Conservation (phyloP, 2,797 vertebrate genomes). For the Paratrypauchen microcephalus region DNA sequence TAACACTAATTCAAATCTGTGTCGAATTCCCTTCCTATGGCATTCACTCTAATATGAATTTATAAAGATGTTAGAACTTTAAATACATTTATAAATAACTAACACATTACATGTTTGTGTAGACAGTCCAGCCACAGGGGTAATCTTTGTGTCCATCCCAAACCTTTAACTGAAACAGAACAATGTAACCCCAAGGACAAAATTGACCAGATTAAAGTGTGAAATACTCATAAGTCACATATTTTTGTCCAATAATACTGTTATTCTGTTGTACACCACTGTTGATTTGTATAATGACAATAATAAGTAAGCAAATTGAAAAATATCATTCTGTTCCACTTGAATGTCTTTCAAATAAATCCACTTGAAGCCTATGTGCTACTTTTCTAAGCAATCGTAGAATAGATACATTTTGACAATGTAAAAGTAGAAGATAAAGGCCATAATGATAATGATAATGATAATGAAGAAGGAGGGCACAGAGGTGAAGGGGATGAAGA, state of each 20-base stretch:
- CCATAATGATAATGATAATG: neutral
- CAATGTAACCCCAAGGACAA: no score
- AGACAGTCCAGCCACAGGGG: no score
- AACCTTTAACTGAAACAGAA: no score
- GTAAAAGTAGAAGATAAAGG: neutral
- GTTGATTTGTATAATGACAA: neutral
- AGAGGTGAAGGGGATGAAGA: conserved; percentile 37
- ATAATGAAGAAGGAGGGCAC: neutral
- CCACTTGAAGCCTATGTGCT: neutral
- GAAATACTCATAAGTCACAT: neutral
- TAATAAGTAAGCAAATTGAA: neutral
- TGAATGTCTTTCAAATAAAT: neutral
- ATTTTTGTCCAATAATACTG: neutral
- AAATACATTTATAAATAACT: no score
- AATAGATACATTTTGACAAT: neutral
- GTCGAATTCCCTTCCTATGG: no score
- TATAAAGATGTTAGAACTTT: no score
- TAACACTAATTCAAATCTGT: no score
- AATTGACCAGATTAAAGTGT: neutral
- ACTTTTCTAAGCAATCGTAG: neutral
- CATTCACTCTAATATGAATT: no score
- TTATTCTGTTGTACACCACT: neutral
- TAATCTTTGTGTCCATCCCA: no score
- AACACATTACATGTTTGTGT: no score
- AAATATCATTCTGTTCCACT: neutral